phyloP scores from a whole-genome alignment of 2,113 vertebrate genomes.

The Turdus rufiventris region DNA sequence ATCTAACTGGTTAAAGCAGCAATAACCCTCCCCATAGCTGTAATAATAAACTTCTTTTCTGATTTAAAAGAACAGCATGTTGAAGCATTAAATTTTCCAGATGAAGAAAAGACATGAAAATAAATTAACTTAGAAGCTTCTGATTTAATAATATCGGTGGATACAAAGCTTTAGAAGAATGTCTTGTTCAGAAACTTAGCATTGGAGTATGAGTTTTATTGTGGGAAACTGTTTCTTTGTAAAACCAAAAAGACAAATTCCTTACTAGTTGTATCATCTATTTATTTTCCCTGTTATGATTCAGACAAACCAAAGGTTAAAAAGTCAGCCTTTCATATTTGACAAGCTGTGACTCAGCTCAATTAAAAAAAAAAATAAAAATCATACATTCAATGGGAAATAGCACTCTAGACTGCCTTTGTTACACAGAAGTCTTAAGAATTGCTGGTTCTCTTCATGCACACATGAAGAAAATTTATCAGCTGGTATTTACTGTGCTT shows the following conservation, averaged over 20 bases:
- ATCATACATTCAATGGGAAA: not conserved
- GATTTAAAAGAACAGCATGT: conserved; percentile 6
- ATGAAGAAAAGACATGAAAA: conserved; percentile 23
- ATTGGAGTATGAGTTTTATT: conserved; percentile 52
- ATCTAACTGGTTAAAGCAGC: not conserved
- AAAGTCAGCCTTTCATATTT: not conserved
- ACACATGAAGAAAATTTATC: not conserved
- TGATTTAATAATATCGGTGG: not conserved
- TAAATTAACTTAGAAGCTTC: conserved; percentile 26
- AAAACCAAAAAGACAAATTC: conserved; percentile 51
- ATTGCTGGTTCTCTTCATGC: not conserved
- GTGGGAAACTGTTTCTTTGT: conserved; percentile 47
- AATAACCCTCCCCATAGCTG: not conserved
- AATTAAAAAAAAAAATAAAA: not conserved
- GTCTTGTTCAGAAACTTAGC: conserved; percentile 40
- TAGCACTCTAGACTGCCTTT: not conserved
- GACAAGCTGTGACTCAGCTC: not conserved
- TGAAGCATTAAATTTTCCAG: conserved; percentile 44
- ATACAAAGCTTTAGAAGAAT: conserved; percentile 42
- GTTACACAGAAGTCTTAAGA: not conserved
- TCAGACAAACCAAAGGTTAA: conserved; percentile 19
- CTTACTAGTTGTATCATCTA: conserved; percentile 23
- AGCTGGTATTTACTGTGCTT: not conserved
- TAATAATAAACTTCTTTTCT: not conserved
- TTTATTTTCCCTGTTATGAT: conserved; percentile 44